Evolutionary conservation across 2,888 invertebrate species (phyloP), one percentile per base, ranked within the genome.

Genomic region (Oasisia sp.): DNA sequence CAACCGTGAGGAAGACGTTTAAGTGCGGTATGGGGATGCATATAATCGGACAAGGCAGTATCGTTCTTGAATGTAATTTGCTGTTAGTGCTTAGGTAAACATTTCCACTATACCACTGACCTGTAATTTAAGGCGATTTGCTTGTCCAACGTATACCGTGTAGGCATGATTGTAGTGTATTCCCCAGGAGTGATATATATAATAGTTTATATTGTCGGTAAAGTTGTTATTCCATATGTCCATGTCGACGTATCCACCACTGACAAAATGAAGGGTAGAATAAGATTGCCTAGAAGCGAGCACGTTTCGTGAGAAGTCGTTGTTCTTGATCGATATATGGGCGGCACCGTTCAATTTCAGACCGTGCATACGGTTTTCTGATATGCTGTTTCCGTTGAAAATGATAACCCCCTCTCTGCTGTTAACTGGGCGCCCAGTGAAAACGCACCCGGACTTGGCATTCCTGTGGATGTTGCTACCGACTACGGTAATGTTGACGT

Each of bases 351-450:
- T 19, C 74, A 27, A 74, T 74, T 8, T 74, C 74, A 74, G 27
- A 74, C 74, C 74, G 74, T 74, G 74, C 74, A 74, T 74, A 27
- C n/a, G n/a, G n/a, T 74, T 74, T 74, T 74, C 74, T 74, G 74
- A 74, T 74, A 74, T 0, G 19, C n/a, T 74, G 74, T 74, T 74
- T 74, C 74, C 74, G 74, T 7, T 4, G 74, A 74, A n/a, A 74
- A 74, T n/a, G 74, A 74, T 74, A 74, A 74, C 5, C 1, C 74
- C 74, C 74, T 74, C 19, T 74, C 27, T 74, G 27, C 74, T 74
- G 74, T 0, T 74, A 27, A 27, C 1, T 19, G 27, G 19, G 74
- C 74, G 74, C 5, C 74, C 74, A 0, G 7, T 19, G 74, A 74
- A 74, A 27, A n/a, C 1, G 74, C 74, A 74, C 14, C 74, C 74